phyloP scores from a whole-genome alignment of 2,113 vertebrate species.

The Xiphias gladius region DNA sequence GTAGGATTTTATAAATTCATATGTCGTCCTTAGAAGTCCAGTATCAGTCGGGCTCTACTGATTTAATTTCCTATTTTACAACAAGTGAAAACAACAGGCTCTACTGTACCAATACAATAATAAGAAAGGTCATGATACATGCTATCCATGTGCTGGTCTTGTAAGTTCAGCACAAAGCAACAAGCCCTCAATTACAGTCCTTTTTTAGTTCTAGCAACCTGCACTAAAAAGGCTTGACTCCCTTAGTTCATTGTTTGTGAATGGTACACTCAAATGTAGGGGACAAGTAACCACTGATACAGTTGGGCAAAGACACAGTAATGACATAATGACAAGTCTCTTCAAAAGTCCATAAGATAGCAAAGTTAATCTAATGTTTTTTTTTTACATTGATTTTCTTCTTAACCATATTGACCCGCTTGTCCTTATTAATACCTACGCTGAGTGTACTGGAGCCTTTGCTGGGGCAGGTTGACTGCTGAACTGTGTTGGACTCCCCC shows the following conservation, averaged over 20 bases:
- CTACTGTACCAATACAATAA: neutral
- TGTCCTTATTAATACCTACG: constrained; percentile 17
- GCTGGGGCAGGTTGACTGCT: constrained; percentile 28
- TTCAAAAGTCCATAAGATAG: constrained; percentile 4
- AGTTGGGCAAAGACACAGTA: neutral
- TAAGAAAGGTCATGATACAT: neutral
- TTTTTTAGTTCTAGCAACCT: neutral
- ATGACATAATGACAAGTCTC: constrained; percentile 24
- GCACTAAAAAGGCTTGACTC: neutral
- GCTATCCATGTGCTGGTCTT: neutral
- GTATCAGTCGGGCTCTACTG: no score
- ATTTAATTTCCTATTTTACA: no score
- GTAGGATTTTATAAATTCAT: no score
- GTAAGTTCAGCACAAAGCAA: constrained; percentile 8
- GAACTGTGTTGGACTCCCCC: constrained; percentile 23
- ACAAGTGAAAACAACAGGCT: no score
- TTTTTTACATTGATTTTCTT: constrained; percentile 33
- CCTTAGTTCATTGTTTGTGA: neutral
- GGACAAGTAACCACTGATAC: neutral
- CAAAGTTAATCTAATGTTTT: constrained; percentile 33
- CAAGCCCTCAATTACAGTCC: neutral
- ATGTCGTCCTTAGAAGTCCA: no score
- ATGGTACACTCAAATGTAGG: neutral
- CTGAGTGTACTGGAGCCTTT: constrained; percentile 27
- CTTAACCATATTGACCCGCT: constrained; percentile 8